phyloP scores from a whole-genome alignment of 1,140 invertebrate genomes.

The Heliconius hewitsoni region DNA sequence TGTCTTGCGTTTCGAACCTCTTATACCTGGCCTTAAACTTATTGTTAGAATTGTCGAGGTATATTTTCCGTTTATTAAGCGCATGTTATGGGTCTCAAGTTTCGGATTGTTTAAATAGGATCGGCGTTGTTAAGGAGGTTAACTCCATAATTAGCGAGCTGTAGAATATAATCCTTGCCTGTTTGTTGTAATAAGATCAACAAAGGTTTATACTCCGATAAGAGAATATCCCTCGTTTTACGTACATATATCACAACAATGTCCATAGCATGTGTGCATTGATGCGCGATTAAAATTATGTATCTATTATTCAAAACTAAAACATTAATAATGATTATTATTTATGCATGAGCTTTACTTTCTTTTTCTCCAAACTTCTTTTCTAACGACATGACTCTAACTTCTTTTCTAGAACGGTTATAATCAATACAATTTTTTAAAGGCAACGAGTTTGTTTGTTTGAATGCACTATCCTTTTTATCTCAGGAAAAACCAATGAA shows the following conservation, averaged over 20 bases:
- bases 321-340: no score
- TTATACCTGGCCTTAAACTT: conserved; percentile 19
- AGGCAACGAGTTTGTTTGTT: no score
- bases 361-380: no score
- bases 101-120: conserved; percentile 61
- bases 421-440: no score
- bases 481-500: no score
- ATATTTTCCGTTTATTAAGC: conserved; percentile 36
- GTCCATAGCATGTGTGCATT: neutral
- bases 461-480: no score
- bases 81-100: conserved; percentile 47
- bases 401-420: no score
- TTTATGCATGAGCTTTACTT: no score
- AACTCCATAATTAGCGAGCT: conserved; percentile 59
- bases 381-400: no score
- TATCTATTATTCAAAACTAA: no score
- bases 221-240: conserved; percentile 23
- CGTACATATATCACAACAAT: neutral
- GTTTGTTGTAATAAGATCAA: conserved; percentile 51
- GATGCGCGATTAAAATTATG: neutral
- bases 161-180: conserved; percentile 51
- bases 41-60: conserved; percentile 25
- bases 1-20: neutral
- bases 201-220: conserved; percentile 41
- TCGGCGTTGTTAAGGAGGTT: conserved; percentile 51